phyloP scores from a whole-genome alignment of 1,140 invertebrate species.

The Rhagoletis pomonella region DNA sequence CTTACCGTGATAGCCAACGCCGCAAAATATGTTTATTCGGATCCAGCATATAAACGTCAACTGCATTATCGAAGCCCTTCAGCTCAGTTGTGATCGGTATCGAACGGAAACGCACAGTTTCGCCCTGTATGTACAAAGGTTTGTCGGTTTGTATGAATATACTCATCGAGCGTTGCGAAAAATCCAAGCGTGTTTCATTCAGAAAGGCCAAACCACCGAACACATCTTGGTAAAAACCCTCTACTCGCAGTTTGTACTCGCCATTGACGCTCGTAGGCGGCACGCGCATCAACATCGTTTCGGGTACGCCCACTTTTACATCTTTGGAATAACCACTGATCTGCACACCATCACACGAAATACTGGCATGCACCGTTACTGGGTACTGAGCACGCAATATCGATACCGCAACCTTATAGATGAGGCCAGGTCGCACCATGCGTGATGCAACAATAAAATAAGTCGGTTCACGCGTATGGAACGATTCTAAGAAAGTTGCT shows the following conservation, averaged over 20 bases:
- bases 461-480: slow-evolving; percentile 75
- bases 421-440: slow-evolving; percentile 89
- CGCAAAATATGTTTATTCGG: slow-evolving; percentile 90
- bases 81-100: slow-evolving; percentile 93
- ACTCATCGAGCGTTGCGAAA: slow-evolving; percentile 93
- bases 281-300: slow-evolving; percentile 88
- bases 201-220: slow-evolving; percentile 89
- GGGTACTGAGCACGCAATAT: slow-evolving; percentile 83
- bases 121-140: slow-evolving; percentile 95
- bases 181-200: slow-evolving; percentile 86
- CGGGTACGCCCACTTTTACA: slow-evolving; percentile 86
- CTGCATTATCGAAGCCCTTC: slow-evolving; percentile 89
- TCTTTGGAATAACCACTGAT: slow-evolving; percentile 84
- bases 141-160: slow-evolving; percentile 97
- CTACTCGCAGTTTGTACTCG: slow-evolving; percentile 89
- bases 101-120: slow-evolving; percentile 89
- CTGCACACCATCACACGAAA: slow-evolving; percentile 91
- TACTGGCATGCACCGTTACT: slow-evolving; percentile 87
- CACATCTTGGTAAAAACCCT: slow-evolving; percentile 89
- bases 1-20: slow-evolving; percentile 86
- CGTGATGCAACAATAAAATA: slow-evolving; percentile 91
- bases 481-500: slow-evolving; percentile 65
- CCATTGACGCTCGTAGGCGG: slow-evolving; percentile 88
- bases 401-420: slow-evolving; percentile 88
- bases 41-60: slow-evolving; percentile 93